Percentiles rank a stretch among this genome's conserved stretches.
Conservation (phyloP, 2,113 vertebrate species). For the Leucopsar rothschildi region DNA sequence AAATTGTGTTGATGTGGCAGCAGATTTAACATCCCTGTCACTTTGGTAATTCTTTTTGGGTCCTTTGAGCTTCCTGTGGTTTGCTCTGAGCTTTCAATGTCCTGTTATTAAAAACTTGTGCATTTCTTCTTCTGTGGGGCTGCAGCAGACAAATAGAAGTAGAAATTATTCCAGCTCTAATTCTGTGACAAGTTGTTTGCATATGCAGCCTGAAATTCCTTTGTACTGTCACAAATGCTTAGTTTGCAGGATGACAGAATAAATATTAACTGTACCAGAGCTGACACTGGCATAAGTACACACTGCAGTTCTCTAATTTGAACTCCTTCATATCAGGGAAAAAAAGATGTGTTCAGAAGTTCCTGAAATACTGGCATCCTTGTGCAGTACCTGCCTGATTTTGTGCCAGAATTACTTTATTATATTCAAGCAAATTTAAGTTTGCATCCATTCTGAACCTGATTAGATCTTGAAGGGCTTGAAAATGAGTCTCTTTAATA, state of each 20-base stretch:
- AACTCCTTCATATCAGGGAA: background rate
- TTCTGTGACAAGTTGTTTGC: background rate
- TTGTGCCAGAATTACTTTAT: background rate
- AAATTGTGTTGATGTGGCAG: background rate
- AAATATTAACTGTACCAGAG: background rate
- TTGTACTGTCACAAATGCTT: conserved; percentile 12
- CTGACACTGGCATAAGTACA: background rate
- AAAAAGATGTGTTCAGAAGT: background rate
- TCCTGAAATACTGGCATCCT: background rate
- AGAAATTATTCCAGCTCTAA: background rate
- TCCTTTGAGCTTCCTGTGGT: background rate
- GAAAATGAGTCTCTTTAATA: background rate
- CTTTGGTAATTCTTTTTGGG: background rate
- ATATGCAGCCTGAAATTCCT: background rate
- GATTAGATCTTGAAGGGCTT: background rate
- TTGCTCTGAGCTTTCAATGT: background rate
- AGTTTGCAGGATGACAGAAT: background rate
- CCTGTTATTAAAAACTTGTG: background rate
- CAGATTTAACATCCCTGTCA: background rate
- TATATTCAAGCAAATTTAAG: background rate
- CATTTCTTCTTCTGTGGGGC: background rate
- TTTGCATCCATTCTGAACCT: background rate
- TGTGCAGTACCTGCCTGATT: background rate
- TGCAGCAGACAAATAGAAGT: background rate
- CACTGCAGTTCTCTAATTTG: background rate